Evolutionary conservation across 2,888 invertebrate species (phyloP), one percentile per base, ranked within the genome.

Genomic region (Erebia aethiops): DNA sequence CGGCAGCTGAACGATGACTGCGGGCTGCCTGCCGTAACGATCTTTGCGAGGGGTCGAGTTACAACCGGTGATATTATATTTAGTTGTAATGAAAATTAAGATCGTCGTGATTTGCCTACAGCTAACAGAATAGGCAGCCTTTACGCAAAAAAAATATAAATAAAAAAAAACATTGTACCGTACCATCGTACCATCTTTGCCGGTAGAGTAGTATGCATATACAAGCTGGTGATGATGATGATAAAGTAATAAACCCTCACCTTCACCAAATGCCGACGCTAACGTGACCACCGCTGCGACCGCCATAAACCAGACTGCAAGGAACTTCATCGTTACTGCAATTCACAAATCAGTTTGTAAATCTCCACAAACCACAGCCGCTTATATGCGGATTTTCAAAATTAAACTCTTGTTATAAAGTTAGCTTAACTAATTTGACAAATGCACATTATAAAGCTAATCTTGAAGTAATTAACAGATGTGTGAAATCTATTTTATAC

Each of bases 401-500:
- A 54, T 52, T 26, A 16, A 52, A 49, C 18, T 52, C n/a, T 35
- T 11, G 18, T 41, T 35, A 13, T 2, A 16, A n/a, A 21, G 26
- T 43, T 9, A 63, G 51, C 16, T n/a, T 64, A 18, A 52, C 16
- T 64, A 64, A 64, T 64, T 52, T 18, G 35, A 64, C 54, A 18
- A 11, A 7, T 64, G 4, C 16, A 13, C 7, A 54, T 52, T 16
- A 63, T 16, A 26, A 16, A 61, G 13, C 8, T 54, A 64, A 64
- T 64, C 13, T 16, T 13, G 10, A 46, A 16, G 16, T 16, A 62
- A 49, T 62, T 21, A 49, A 62, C 1, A 5, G 62, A 43, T 18
- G 60, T 60, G 60, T 60, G 41, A 61, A 61, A 61, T 46, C 13
- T 58, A n/a, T n/a, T n/a, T n/a, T n/a, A n/a, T n/a, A n/a, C n/a